Evolutionary conservation across 2,113 vertebrate genomes (phyloP).

Genomic region (Malurus melanocephalus): DNA sequence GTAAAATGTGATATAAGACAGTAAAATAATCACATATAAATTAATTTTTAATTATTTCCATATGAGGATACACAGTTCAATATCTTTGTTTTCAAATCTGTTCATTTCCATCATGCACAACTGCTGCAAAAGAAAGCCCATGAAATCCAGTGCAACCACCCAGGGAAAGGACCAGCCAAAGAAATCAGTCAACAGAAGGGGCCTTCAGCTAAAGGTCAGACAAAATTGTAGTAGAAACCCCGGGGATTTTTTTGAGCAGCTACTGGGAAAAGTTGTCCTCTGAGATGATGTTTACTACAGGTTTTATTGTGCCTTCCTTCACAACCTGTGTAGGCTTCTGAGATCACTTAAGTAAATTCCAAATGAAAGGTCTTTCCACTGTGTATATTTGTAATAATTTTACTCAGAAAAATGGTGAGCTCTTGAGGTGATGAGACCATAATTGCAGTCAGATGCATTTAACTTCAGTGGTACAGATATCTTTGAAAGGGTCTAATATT

Average conservation of each 20-base stretch:
- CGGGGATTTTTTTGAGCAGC: background rate
- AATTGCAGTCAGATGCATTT: background rate
- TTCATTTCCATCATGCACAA: background rate
- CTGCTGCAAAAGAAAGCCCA: background rate
- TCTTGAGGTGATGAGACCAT: background rate
- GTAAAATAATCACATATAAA: background rate
- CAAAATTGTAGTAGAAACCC: background rate
- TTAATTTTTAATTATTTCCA: background rate
- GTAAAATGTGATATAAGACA: background rate
- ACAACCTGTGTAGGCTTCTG: background rate
- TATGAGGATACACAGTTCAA: background rate
- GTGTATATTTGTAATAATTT: background rate
- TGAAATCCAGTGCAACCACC: background rate
- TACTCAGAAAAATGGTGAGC: background rate
- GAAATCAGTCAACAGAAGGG: background rate
- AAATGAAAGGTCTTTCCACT: background rate
- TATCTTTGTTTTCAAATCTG: background rate
- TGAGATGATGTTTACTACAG: background rate
- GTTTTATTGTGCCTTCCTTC: background rate
- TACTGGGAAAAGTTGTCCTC: background rate
- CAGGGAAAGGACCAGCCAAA: background rate
- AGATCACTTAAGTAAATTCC: background rate
- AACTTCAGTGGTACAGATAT: background rate
- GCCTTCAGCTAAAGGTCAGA: conserved; percentile 39
- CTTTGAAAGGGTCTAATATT: background rate